These are phyloP conservation scores for Danio jaintianensis DNA, from an alignment of 2,797 vertebrate species.

Conservation along the genomic window DNA sequence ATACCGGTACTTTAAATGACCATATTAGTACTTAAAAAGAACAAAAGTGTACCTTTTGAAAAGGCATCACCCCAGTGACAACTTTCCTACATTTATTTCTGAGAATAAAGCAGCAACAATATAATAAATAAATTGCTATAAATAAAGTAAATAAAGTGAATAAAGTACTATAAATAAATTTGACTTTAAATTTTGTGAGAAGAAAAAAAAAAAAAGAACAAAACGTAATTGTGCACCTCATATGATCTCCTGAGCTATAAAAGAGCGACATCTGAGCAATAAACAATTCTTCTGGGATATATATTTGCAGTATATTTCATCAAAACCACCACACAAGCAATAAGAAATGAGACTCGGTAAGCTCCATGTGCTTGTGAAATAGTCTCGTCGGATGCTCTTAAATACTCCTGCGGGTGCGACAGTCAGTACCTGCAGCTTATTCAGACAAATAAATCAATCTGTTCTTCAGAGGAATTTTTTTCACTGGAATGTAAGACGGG, in stretches of 20 bases:
- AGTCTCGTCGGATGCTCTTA: slow-evolving; percentile 26
- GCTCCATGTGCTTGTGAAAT: slow-evolving; percentile 6
- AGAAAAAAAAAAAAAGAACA: background rate
- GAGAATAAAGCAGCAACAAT: too few relatives aligned
- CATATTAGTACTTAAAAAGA: too few relatives aligned
- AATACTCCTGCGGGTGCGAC: slow-evolving; percentile 25
- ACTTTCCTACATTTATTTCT: too few relatives aligned
- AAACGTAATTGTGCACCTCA: background rate
- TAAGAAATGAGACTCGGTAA: slow-evolving; percentile 14
- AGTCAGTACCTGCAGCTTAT: slow-evolving; percentile 29
- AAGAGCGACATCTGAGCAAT: background rate
- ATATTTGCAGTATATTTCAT: slow-evolving; percentile 38
- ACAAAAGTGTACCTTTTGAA: too few relatives aligned
- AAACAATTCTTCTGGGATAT: background rate
- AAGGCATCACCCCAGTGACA: too few relatives aligned
- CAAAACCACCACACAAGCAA: slow-evolving; percentile 40
- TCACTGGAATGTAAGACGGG: slow-evolving; percentile 39
- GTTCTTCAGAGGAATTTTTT: slow-evolving; percentile 21
- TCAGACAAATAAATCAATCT: slow-evolving; percentile 42
- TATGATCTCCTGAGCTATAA: background rate
- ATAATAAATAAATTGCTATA: background rate
- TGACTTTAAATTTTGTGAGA: background rate
- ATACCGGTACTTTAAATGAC: too few relatives aligned
- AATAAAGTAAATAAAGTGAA: background rate
- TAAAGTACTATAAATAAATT: background rate